Evolutionary conservation across 2,888 invertebrate species (phyloP).

Genomic region (Aspidiotus destructor): DNA sequence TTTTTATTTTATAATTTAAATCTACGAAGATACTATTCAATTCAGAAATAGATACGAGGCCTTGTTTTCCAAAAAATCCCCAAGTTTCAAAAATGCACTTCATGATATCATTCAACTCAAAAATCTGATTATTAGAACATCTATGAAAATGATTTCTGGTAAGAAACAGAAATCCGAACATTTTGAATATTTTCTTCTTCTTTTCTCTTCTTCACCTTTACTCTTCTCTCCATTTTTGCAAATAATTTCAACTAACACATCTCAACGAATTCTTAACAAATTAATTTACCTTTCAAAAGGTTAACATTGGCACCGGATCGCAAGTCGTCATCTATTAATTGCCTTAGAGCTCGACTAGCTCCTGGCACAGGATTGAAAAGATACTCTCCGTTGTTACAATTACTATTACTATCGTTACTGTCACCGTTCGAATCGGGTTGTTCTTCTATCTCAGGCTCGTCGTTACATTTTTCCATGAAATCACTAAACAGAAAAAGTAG

Average conservation of each 20-base stretch:
- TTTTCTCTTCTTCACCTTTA: too few relatives aligned
- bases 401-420: slow-evolving; percentile 8
- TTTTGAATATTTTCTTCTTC: too few relatives aligned
- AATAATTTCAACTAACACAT: neutral
- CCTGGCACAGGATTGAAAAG: slow-evolving; percentile 22
- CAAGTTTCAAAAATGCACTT: neutral
- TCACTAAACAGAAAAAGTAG: slow-evolving; percentile 9
- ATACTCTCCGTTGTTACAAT: slow-evolving; percentile 27
- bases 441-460: slow-evolving; percentile 28
- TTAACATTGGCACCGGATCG: slow-evolving; percentile 21
- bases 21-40: too few relatives aligned
- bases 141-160: too few relatives aligned
- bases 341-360: slow-evolving; percentile 21
- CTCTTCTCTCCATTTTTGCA: neutral
- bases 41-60: too few relatives aligned
- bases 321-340: slow-evolving; percentile 24
- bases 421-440: slow-evolving; percentile 21
- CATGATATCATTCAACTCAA: too few relatives aligned
- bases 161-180: too few relatives aligned
- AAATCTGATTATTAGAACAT: too few relatives aligned
- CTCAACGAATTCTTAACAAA: neutral
- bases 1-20: too few relatives aligned
- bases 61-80: neutral
- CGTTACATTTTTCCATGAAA: slow-evolving; percentile 30
- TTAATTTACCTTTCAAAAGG: slow-evolving; percentile 21